Conservation (phyloP, 2,888 invertebrate genomes). For the Chrysina gloriosa region DNA sequence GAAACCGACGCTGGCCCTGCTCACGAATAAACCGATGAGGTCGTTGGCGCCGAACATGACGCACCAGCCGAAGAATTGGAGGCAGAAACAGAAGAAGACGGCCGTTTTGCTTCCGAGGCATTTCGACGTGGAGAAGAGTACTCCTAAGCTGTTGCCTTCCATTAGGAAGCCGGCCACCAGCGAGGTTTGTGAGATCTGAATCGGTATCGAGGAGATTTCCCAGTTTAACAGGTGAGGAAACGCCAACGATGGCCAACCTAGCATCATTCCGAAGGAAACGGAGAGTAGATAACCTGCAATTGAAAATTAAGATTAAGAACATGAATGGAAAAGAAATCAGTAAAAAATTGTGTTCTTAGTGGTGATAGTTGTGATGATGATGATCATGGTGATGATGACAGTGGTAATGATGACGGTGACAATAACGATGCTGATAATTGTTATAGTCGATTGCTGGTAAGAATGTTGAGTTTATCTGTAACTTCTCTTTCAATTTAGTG, state of each 20-base stretch:
- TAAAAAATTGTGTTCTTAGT: too few species aligned
- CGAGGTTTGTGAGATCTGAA: slow-evolving; percentile 48
- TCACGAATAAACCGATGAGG: slow-evolving; percentile 47
- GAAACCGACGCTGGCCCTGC: slow-evolving; percentile 48
- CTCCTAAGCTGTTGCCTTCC: slow-evolving; percentile 51
- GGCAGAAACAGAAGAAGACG: slow-evolving; percentile 44
- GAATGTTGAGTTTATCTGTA: too few species aligned
- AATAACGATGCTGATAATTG: too few species aligned
- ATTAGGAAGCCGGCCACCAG: slow-evolving; percentile 51
- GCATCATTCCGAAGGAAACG: slow-evolving; percentile 51
- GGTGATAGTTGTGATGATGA: too few species aligned
- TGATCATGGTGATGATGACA: too few species aligned
- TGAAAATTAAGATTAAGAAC: too few species aligned
- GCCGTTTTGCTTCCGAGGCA: slow-evolving; percentile 47
- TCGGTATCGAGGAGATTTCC: slow-evolving; percentile 46
- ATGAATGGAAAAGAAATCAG: too few species aligned
- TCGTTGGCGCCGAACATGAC: slow-evolving; percentile 49
- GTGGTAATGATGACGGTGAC: too few species aligned
- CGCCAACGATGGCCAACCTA: slow-evolving; percentile 51
- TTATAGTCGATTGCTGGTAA: too few species aligned
- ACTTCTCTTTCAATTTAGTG: too few species aligned
- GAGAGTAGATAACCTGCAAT: slow-evolving; percentile 48
- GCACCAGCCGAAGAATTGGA: slow-evolving; percentile 51
- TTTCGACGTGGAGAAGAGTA: slow-evolving; percentile 47
- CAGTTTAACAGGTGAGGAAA: slow-evolving; percentile 47